Conservation (phyloP, 2,888 invertebrate species). For the Lasioglossum zephyrum region DNA sequence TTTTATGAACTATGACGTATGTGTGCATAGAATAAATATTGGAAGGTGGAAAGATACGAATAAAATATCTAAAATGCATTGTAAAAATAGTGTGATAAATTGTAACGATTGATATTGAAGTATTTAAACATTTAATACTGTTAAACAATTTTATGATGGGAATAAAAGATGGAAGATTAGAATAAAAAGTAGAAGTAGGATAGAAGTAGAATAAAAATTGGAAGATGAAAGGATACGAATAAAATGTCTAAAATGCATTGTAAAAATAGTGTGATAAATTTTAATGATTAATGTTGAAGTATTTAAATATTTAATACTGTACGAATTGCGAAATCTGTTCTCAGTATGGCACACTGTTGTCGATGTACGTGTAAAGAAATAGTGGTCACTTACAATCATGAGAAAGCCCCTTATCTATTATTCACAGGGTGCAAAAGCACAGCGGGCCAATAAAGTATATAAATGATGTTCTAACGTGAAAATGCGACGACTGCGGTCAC, state of each 20-base stretch:
- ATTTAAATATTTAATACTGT: background rate
- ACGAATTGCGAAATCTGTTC: background rate
- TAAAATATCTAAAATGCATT: background rate
- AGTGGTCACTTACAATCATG: slow-evolving; percentile 18
- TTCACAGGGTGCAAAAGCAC: slow-evolving; percentile 43
- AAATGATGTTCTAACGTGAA: slow-evolving; percentile 62
- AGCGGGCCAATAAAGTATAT: slow-evolving; percentile 63
- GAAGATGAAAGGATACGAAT: background rate
- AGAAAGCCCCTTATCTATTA: slow-evolving; percentile 42
- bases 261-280: background rate
- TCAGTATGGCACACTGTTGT: background rate
- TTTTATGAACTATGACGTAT: no score
- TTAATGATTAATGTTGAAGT: background rate
- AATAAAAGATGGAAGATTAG: no score
- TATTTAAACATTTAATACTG: background rate
- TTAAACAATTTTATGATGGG: no score
- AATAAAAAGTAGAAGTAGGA: no score
- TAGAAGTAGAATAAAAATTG: background rate
- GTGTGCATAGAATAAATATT: no score
- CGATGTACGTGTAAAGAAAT: background rate
- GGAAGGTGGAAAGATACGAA: background rate
- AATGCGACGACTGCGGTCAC: slow-evolving; percentile 61
- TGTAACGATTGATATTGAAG: background rate
- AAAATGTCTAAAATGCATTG: background rate
- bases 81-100: background rate